Evolutionary conservation across 2,113 vertebrate genomes (phyloP), one percentile per base, ranked within the genome.

Genomic region (Hirundichthys speculiger): DNA sequence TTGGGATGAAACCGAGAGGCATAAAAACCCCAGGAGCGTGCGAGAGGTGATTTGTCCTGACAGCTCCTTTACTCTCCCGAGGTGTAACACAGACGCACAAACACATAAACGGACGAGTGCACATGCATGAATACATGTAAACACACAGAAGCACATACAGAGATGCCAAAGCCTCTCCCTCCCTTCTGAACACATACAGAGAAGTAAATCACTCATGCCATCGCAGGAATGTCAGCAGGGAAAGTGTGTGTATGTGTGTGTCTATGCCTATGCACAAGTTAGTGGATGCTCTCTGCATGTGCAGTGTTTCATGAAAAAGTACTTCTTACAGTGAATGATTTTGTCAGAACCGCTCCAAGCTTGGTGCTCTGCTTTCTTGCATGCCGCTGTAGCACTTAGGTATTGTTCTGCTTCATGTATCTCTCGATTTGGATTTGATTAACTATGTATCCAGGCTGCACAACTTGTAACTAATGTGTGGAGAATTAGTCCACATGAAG

Each of bases 1-100:
- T 91, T 87, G 72, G 84, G 71, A 75, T 83, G 84, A 88, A 89
- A 88, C 79, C 73, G 82, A 86, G 83, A 84, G 80, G 71, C 75
- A 85, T 83, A 77, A 77, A 87, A 87, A 85, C 65, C 77, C 71
- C 77, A 63, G 75, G 79, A 87, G 84, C 84, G 73, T 41, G 52
- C 63, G 64, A 87, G 83, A 80, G 89, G 83, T 87, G 86, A 89
- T 87, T 82, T 82, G 83, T 83, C 86, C 80, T 87, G 87, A 88
- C 89, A 88, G 77, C 83, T 87, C 71, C 85, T 88, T 88, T 85
- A 86, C 84, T 85, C 84, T 86, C 82, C 77, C 9, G 70, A 85
- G 80, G 80, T 86, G 79, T 83, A 82, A 73, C 88, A 72, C 72
- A 80, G 24, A 79, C 2, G 18, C 50, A 50, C 40, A 47, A 22